Evolutionary conservation across 2,797 vertebrate species (phyloP).

Genomic region (Clarias pachynema): DNA sequence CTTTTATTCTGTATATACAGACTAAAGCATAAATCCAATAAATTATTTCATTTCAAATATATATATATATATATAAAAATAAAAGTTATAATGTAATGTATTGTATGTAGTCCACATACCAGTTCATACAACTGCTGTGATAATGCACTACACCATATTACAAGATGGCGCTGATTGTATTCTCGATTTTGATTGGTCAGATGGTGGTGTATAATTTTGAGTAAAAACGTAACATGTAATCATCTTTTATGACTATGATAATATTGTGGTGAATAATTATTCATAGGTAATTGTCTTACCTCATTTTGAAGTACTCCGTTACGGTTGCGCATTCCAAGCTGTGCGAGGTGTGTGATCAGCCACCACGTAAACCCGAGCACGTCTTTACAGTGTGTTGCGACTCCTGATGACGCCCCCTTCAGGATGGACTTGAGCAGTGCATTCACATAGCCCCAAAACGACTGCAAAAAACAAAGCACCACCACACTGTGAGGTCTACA

Average conservation of each 20-base stretch:
- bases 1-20: neutral
- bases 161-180: neutral
- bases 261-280: neutral
- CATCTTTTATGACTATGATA: neutral
- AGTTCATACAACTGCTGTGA: neutral
- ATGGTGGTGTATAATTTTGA: neutral
- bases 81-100: neutral
- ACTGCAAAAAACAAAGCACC: slow-evolving; percentile 64
- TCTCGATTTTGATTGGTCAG: neutral
- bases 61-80: too few species aligned
- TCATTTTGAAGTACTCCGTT: slow-evolving; percentile 80
- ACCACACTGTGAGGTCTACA: neutral
- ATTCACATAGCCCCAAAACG: slow-evolving; percentile 90
- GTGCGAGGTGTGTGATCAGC: slow-evolving; percentile 85
- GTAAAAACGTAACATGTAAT: neutral
- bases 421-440: slow-evolving; percentile 77
- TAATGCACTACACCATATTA: neutral
- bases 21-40: neutral
- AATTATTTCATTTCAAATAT: neutral
- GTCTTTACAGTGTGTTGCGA: slow-evolving; percentile 81
- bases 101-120: neutral
- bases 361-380: slow-evolving; percentile 93
- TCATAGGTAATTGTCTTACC: too few species aligned
- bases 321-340: slow-evolving; percentile 81
- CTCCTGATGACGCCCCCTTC: slow-evolving; percentile 66